A percentile compares a stretch with the other conserved stretches of the same genome.
These are phyloP conservation scores for Myodes glareolus DNA, from an alignment of 2,113 vertebrate genomes.

Conservation along the genomic window DNA sequence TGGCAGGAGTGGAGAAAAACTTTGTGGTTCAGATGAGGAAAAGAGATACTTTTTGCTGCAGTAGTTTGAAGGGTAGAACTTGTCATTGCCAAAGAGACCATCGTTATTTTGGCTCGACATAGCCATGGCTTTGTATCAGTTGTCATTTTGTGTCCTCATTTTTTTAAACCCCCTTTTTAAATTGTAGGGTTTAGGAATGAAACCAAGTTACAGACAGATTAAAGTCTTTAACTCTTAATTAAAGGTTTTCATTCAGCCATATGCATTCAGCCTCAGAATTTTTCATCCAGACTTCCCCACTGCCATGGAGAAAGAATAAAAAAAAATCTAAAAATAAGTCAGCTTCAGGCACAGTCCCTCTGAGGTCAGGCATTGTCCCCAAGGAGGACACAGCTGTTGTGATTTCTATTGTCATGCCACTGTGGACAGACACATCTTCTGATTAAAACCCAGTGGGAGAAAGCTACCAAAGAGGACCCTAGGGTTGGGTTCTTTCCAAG, in stretches of 20 bases:
- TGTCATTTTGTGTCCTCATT: constrained; percentile 52
- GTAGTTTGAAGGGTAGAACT: not conserved
- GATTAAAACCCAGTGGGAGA: not conserved
- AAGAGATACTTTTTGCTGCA: not conserved
- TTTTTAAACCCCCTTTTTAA: constrained; percentile 26
- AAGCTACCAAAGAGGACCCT: not conserved
- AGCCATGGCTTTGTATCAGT: constrained; percentile 32
- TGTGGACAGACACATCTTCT: not conserved
- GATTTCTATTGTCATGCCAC: not conserved
- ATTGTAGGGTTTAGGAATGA: constrained; percentile 70
- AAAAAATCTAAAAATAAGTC: constrained; percentile 73
- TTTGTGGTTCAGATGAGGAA: constrained; percentile 14
- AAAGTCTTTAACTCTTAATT: constrained; percentile 77
- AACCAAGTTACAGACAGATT: constrained; percentile 71
- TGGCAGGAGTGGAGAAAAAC: not conserved
- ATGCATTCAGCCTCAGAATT: constrained; percentile 41
- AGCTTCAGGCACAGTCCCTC: constrained; percentile 1
- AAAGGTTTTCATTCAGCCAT: constrained; percentile 65
- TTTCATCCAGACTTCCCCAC: constrained; percentile 50
- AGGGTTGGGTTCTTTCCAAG: not conserved
- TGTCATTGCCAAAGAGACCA: constrained; percentile 49
- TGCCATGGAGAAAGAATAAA: constrained; percentile 58
- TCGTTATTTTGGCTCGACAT: constrained; percentile 52
- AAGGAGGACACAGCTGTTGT: constrained; percentile 70
- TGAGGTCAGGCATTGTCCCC: constrained; percentile 69